phyloP scores from a whole-genome alignment of 2,888 invertebrate species.

The Erebia ligea region DNA sequence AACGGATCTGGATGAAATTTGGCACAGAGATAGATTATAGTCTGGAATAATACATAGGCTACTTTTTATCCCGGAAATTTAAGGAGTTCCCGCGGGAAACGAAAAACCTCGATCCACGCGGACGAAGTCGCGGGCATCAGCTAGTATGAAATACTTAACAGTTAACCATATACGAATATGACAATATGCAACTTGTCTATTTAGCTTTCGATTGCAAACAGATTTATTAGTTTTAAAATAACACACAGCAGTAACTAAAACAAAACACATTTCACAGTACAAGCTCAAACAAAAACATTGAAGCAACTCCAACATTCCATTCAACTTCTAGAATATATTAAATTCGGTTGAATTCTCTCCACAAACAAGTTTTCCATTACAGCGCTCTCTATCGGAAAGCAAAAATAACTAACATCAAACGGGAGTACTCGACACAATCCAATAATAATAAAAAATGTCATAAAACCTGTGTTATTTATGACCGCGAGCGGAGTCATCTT shows the following conservation, averaged over 20 bases:
- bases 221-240: background rate
- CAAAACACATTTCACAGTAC: slow-evolving; percentile 16
- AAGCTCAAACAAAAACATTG: slow-evolving; percentile 21
- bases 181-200: background rate
- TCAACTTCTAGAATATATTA: slow-evolving; percentile 26
- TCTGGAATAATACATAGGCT: too few relatives aligned
- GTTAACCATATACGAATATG: too few relatives aligned
- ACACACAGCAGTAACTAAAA: slow-evolving; percentile 16
- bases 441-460: slow-evolving; percentile 74
- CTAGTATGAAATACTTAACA: too few relatives aligned
- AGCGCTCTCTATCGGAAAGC: slow-evolving; percentile 24
- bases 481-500: slow-evolving; percentile 49
- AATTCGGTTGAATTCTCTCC: slow-evolving; percentile 19
- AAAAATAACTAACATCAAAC: slow-evolving; percentile 55
- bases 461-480: slow-evolving; percentile 76
- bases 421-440: slow-evolving; percentile 63
- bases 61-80: too few relatives aligned
- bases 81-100: too few relatives aligned
- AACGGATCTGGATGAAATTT: too few relatives aligned
- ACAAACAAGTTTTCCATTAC: slow-evolving; percentile 40
- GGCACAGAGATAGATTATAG: too few relatives aligned
- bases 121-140: too few relatives aligned
- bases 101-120: too few relatives aligned
- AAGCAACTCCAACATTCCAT: slow-evolving; percentile 22
- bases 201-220: background rate